These are phyloP conservation scores for Echinometra lucunter DNA, from an alignment of 53 echinoderm and acorn worm species.

Conservation along the genomic window DNA sequence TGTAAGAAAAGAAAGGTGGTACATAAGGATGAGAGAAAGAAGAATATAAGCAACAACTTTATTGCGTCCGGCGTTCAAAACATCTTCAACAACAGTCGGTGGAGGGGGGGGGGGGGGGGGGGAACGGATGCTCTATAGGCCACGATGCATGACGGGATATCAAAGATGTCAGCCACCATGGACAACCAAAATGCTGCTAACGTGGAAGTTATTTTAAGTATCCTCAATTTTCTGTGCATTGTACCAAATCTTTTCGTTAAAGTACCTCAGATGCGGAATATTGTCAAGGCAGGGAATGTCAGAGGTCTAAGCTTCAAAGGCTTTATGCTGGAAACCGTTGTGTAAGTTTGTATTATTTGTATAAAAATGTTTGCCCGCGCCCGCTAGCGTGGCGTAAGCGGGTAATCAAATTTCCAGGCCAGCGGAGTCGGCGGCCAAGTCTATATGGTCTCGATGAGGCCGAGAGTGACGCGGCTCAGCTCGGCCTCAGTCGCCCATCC, in stretches of 20 bases:
- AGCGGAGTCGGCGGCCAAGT: neutral
- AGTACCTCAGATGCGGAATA: constrained; percentile 50
- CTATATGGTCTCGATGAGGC: neutral
- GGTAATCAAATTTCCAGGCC: neutral
- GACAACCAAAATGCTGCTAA: neutral
- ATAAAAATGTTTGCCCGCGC: neutral
- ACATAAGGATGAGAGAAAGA: too few relatives aligned
- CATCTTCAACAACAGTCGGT: too few relatives aligned
- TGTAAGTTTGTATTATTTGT: neutral
- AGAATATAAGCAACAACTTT: too few relatives aligned
- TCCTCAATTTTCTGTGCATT: constrained; percentile 48
- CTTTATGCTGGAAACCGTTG: constrained; percentile 19
- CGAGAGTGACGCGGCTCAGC: neutral
- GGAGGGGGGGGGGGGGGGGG: too few relatives aligned
- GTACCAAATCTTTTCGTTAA: constrained; percentile 37
- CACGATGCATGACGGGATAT: neutral
- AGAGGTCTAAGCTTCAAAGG: constrained; percentile 43
- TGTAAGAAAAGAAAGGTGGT: too few relatives aligned
- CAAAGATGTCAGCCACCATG: constrained; percentile 52
- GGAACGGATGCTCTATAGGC: too few relatives aligned
- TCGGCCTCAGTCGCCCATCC: neutral
- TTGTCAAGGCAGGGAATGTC: neutral
- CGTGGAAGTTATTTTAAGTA: constrained; percentile 11
- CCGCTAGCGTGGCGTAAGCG: neutral
- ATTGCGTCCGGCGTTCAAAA: too few relatives aligned